Evolutionary conservation across 2,888 invertebrate species (phyloP).

Genomic region (Xestia ashworthii): DNA sequence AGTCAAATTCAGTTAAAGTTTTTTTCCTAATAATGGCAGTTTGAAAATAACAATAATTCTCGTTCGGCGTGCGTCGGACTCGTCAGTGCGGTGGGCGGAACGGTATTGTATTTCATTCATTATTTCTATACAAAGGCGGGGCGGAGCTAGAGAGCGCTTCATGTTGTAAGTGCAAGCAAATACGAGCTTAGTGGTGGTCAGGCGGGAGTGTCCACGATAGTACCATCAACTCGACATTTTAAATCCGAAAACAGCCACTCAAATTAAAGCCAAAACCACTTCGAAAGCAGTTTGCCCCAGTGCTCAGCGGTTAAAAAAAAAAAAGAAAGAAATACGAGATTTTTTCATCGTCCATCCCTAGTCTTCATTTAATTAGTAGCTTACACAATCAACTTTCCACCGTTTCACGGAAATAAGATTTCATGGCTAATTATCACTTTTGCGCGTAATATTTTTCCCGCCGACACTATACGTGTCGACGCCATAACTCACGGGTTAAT

Average conservation of each 20-base stretch:
- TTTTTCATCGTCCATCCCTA: constrained; percentile 39
- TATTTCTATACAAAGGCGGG: too few species aligned
- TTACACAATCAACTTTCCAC: constrained; percentile 78
- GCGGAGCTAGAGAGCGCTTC: too few species aligned
- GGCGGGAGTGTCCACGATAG: too few species aligned
- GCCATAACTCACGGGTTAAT: constrained; percentile 88
- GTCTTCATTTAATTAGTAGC: constrained; percentile 66
- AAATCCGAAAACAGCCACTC: constrained; percentile 24
- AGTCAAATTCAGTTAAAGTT: too few species aligned
- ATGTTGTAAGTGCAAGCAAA: too few species aligned
- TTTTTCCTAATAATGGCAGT: too few species aligned
- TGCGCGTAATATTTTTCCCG: constrained; percentile 78
- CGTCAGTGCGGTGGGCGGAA: too few species aligned
- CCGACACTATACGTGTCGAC: constrained; percentile 84
- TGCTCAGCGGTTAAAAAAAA: constrained; percentile 19
- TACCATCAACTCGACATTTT: background rate
- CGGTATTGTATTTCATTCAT: too few species aligned
- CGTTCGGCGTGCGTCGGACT: too few species aligned
- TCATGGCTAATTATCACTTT: constrained; percentile 88
- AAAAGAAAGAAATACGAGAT: constrained; percentile 9
- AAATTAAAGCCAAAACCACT: constrained; percentile 27
- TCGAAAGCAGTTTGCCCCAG: constrained; percentile 22
- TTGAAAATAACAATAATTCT: too few species aligned
- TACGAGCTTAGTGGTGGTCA: too few species aligned
- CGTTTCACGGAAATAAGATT: constrained; percentile 84